Base-by-base conservation (phyloP, 2,797 vertebrate genomes). In the Tadarida brasiliensis region DNA sequence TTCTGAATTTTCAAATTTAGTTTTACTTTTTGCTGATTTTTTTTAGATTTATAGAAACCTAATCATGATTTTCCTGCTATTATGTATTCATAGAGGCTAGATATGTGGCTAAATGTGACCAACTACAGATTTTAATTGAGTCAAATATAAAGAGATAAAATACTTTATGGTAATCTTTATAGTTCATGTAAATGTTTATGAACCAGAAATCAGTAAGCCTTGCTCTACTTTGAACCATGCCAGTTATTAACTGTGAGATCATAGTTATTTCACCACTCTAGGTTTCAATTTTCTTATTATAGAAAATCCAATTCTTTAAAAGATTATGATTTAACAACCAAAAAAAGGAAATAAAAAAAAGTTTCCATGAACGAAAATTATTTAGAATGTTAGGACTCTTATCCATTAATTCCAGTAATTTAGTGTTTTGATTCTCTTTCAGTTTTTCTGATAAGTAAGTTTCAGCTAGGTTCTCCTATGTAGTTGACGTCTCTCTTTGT, bases 21-120 rank as follows among this genome's bases (percentile, higher is more conserved):
- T 74, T 81, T 82, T 77, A 39, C 57, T 20, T 47, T 63, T 86
- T 71, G 85, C 39, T 20, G 78, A 56, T 51, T 78, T 86, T 90
- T 94, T 92, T 56, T 51, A 81, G 59, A 88, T 76, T 88, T 84
- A 56, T 80, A 85, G 49, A 87, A 86, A 92, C 57, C 24, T 76
- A 74, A 84, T 28, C 22, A 82, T 74, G n/a, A 44, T 56, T 96
- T 94, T 19, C 7, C 56, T 70, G 59, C 7, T 16, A 47, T 28
- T 26, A 2, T 70, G 56, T 77, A 22, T 63, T 90, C 82, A 49
- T 47, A 59, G 30, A 70, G 14, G 47, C 26, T 49, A 11, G 17
- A 17, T 10, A 73, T 89, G 81, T 56, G 3, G 19, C 5, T 78
- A 92, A 84, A 73, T 24, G 4, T 87, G 35, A 68, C 54, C 49